Evolutionary conservation across 2,888 invertebrate genomes (phyloP), one percentile per base, ranked within the genome.

Genomic region (Lasioglossum pauxillum): DNA sequence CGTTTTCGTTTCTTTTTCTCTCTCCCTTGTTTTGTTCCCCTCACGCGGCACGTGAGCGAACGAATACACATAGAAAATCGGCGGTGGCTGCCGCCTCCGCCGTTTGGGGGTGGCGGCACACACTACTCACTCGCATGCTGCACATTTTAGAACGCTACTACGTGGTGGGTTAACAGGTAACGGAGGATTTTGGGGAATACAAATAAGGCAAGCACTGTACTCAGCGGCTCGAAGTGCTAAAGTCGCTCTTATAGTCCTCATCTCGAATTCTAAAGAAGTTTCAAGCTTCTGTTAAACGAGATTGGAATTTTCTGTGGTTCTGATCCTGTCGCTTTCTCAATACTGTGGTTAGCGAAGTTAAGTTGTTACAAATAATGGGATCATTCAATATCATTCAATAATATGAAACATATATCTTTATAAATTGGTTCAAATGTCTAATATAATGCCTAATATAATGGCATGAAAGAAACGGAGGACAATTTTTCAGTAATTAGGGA

Each of bases 1-100:
- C 80, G 72, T 73, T 72, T 88, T 80, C 75, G 88, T 89, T 89
- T 86, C 90, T 92, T 90, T 91, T 90, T 91, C 90, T 91, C 89
- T 92, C 90, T 91, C 91, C 90, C 88, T 90, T 73, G 44, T 74
- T 82, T 67, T 44, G 78, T 71, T 67, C 57, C 46, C 76, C 31
- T 92, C 88, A 89, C 91, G 90, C 90, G 87, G 89, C 82, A 78
- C 88, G 89, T 81, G 82, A 80, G 64, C 82, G 86, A 80, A 87
- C 88, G 87, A 87, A 86, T 82, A 74, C 84, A 79, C 38, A 73
- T 35, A 75, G 75, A 73, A 83, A 78, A 80, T 67, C 74, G 74
- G 79, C 46, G 79, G 46, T 75, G 41, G 31, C 75, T 76, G 77
- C 69, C 82, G 74, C 46, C 60, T 71, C 53, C 60, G 14, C 16